Evolutionary conservation across 2,888 invertebrate species (phyloP).

Genomic region (Cephalotes varians): DNA sequence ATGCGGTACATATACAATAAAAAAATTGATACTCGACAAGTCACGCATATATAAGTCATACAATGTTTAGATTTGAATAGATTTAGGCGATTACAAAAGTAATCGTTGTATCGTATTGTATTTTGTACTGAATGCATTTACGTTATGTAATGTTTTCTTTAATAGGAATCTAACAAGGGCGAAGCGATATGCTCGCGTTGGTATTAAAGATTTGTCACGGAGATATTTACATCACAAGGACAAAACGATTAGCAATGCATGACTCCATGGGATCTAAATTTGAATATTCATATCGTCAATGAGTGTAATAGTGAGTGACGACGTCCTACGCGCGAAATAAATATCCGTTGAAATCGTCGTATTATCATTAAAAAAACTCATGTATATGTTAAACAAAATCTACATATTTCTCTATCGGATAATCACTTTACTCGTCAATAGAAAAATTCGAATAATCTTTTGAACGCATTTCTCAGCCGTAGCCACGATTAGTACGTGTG

Average conservation of each 20-base stretch:
- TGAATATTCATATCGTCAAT: conserved; percentile 76
- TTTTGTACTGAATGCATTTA: neutral
- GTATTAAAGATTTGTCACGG: conserved; percentile 51
- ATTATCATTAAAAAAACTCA: conserved; percentile 37
- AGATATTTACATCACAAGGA: conserved; percentile 71
- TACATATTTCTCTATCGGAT: conserved; percentile 25
- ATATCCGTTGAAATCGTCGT: neutral
- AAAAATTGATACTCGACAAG: neutral
- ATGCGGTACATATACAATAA: neutral
- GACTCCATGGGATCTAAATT: conserved; percentile 63
- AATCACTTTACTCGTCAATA: neutral
- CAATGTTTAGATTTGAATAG: neutral
- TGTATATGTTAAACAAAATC: conserved; percentile 38
- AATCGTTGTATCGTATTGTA: neutral
- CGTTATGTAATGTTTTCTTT: neutral
- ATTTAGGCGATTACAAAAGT: neutral
- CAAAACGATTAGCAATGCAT: conserved; percentile 79
- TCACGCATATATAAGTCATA: neutral
- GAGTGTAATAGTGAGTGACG: conserved; percentile 37
- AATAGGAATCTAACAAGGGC: neutral
- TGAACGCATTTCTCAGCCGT: neutral
- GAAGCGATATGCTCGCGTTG: neutral
- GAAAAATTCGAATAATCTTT: neutral
- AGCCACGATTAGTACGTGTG: too few species aligned
- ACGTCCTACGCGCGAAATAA: conserved; percentile 17